Conservation (phyloP, 2,797 vertebrate genomes). For the Chiroxiphia lanceolata region DNA sequence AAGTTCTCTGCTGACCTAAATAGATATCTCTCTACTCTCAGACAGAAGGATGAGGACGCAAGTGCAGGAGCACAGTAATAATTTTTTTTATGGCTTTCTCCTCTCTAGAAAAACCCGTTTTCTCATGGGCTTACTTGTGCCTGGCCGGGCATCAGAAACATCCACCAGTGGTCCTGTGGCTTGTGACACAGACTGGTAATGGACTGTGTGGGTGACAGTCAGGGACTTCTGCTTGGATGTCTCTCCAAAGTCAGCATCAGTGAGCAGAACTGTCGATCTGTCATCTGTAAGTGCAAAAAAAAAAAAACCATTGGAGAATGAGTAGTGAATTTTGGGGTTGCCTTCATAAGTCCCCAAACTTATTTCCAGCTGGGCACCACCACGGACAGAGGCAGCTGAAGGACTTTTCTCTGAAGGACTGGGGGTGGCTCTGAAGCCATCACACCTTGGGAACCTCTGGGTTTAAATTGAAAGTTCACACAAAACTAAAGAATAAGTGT, state of each 20-base stretch:
- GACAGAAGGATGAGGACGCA: neutral
- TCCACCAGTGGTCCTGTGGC: conserved; percentile 97
- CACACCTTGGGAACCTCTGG: neutral
- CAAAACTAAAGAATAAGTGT: neutral
- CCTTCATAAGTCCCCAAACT: neutral
- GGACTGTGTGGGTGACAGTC: conserved; percentile 98
- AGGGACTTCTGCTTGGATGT: conserved; percentile 96
- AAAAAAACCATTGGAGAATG: fast-evolving
- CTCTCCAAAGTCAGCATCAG: conserved; percentile 97
- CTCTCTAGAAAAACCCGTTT: neutral
- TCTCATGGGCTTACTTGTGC: conserved; percentile 89
- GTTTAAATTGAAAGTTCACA: neutral
- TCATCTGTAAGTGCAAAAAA: conserved; percentile 80
- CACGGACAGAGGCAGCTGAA: neutral
- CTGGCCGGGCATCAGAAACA: conserved; percentile 97
- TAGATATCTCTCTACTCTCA: neutral
- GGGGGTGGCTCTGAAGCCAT: neutral
- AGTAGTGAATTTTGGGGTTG: neutral
- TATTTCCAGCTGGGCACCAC: neutral
- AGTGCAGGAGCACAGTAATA: neutral
- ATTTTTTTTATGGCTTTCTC: neutral
- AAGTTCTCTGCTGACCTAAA: conserved; percentile 1
- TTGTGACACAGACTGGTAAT: conserved; percentile 98
- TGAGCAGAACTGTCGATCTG: conserved; percentile 94
- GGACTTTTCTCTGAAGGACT: neutral